These are phyloP conservation scores for Drosophila demipolita DNA, from an alignment of 2,888 invertebrate genomes.

Conservation along the genomic window DNA sequence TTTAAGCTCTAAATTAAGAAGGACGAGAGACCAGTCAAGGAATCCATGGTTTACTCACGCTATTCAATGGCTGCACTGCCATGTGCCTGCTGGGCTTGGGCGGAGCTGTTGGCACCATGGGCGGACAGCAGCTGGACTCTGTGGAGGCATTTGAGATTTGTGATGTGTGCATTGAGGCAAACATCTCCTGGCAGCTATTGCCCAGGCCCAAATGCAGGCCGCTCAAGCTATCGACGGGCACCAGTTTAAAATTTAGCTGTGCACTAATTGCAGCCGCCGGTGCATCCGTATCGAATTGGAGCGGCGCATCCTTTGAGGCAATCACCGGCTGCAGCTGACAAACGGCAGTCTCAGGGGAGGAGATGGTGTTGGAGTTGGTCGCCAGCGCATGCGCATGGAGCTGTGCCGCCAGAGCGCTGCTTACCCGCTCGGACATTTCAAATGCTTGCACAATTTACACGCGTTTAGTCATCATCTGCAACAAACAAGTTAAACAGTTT, in stretches of 20 bases:
- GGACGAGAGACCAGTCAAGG: background rate
- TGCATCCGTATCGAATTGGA: conserved; percentile 65
- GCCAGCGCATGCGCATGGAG: conserved; percentile 67
- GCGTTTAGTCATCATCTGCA: conserved; percentile 62
- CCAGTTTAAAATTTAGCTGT: conserved; percentile 82
- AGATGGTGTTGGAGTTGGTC: conserved; percentile 22
- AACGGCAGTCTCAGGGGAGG: conserved; percentile 31
- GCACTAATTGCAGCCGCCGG: conserved; percentile 75
- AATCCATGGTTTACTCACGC: conserved; percentile 48
- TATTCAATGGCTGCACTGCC: conserved; percentile 71
- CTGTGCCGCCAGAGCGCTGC: conserved; percentile 69
- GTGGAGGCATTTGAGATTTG: conserved; percentile 85
- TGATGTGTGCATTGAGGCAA: conserved; percentile 85
- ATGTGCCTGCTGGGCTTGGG: conserved; percentile 69
- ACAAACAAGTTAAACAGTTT: conserved; percentile 6
- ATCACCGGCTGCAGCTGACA: conserved; percentile 41
- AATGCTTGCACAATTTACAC: conserved; percentile 33
- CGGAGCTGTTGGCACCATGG: conserved; percentile 34
- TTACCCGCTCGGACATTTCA: conserved; percentile 82
- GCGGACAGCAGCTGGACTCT: conserved; percentile 75
- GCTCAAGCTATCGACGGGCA: conserved; percentile 70
- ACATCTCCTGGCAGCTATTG: conserved; percentile 76
- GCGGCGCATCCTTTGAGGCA: conserved; percentile 41
- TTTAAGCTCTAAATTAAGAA: too few relatives aligned
- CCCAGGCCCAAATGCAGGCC: conserved; percentile 47